These are phyloP conservation scores for Thelaira solivaga DNA, from an alignment of 2,888 invertebrate genomes.

Conservation along the genomic window DNA sequence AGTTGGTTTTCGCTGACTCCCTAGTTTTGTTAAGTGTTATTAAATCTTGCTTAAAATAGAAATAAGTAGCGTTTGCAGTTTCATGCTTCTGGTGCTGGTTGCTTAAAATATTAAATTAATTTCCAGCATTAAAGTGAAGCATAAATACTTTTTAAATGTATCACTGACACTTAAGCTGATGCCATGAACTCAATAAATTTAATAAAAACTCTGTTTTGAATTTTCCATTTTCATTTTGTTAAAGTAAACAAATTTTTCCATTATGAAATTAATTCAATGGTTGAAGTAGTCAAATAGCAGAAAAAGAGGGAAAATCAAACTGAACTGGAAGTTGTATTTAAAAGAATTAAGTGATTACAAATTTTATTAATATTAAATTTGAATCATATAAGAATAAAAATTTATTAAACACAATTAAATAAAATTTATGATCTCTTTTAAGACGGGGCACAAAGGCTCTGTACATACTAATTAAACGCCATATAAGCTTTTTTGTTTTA, in stretches of 20 bases:
- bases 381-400: too few relatives aligned
- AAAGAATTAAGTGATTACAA: too few relatives aligned
- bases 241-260: neutral
- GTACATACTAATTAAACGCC: too few relatives aligned
- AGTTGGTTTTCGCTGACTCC: neutral
- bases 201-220: neutral
- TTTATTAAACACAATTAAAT: too few relatives aligned
- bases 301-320: too few relatives aligned
- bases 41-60: slow-evolving; percentile 27
- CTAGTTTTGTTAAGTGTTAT: slow-evolving; percentile 21
- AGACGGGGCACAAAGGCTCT: too few relatives aligned
- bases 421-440: too few relatives aligned
- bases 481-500: too few relatives aligned
- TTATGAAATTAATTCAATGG: too few relatives aligned
- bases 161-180: neutral
- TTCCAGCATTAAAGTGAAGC: slow-evolving; percentile 12
- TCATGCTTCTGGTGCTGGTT: slow-evolving; percentile 7
- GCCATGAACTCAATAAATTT: slow-evolving; percentile 14
- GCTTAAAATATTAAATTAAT: slow-evolving; percentile 49
- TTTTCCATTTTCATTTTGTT: neutral
- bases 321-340: too few relatives aligned
- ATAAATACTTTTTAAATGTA: neutral
- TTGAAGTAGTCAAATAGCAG: too few relatives aligned
- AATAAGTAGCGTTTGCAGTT: neutral
- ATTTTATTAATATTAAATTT: too few relatives aligned